Base-by-base conservation (phyloP, 1,140 invertebrate species). In the Bombus haemorrhoidalis region DNA sequence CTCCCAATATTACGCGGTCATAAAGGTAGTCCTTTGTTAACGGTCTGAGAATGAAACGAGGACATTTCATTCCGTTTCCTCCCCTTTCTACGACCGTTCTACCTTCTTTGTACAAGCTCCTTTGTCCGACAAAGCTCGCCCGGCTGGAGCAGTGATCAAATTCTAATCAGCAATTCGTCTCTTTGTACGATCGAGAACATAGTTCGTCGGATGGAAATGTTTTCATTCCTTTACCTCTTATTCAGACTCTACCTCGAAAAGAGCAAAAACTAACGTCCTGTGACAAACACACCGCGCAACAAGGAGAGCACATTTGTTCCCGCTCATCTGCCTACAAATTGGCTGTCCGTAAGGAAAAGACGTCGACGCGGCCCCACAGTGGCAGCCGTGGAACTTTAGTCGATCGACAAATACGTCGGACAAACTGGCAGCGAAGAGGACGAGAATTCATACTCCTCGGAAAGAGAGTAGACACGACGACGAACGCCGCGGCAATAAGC, bases 401-500 rank as follows among this genome's bases (percentile, higher is more conserved):
- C 71, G 47, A 9, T 25, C 34, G 79, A 25, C 79, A 72, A 81
- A 72, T 47, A 59, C n/a, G 64, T 15, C 28, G 39, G 25, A 39
- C 78, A 71, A 57, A 25, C 53, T 62, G 39, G 18, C 47, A 53
- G 28, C 28, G 13, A 72, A n/a, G 28, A 37, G 32, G 32, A 64
- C 25, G 57, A 82, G 57, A 66, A 74, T 82, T 82, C 57, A 64
- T 64, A 66, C 59, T 25, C 5, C 41, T 25, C 32, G 71, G 57
- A 64, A 75, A 76, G n/a, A 32, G 37, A 34, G 43, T 9, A 53
- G 69, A 43, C 59, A n/a, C 5, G 71, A 13, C 22, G 41, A 64
- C 57, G 41, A n/a, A 76, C 41, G 72, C 68, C 32, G 43, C 53
- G 53, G 72, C 73, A 76, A 83, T 83, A 83, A 83, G 59, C 81